These are phyloP conservation scores for Acanthis flammea DNA, from an alignment of 2,797 vertebrate species.

Conservation along the genomic window DNA sequence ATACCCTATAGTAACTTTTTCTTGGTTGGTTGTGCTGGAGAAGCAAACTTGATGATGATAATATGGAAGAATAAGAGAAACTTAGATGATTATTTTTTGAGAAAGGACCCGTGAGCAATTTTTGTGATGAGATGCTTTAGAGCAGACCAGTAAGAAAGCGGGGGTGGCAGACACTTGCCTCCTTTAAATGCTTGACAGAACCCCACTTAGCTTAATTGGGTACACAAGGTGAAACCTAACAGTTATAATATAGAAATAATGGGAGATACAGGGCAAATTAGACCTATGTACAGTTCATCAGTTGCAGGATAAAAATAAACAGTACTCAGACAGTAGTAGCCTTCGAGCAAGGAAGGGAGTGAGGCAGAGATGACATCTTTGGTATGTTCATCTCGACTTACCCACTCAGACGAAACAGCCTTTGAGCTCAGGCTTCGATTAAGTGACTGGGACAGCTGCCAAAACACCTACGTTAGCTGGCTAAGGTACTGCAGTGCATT, in stretches of 20 bases:
- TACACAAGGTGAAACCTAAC: neutral
- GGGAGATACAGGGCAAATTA: neutral
- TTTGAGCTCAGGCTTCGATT: neutral
- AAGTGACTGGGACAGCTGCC: conserved; percentile 41
- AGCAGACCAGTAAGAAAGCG: neutral
- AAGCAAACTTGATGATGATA: neutral
- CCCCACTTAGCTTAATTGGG: neutral
- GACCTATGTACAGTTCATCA: neutral
- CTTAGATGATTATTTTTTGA: neutral
- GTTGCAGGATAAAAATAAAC: conserved; percentile 19
- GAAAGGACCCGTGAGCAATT: neutral
- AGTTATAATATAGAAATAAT: neutral
- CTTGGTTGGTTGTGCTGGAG: neutral
- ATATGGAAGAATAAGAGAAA: neutral
- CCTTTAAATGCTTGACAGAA: neutral
- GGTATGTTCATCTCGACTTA: conserved; percentile 34
- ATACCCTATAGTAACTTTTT: neutral
- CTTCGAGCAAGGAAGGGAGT: neutral
- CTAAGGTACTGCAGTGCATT: neutral
- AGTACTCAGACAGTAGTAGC: conserved; percentile 5
- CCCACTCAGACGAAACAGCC: neutral
- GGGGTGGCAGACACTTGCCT: neutral
- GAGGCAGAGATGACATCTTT: conserved; percentile 11
- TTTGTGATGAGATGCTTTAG: neutral
- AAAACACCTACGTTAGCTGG: neutral